phyloP scores from a whole-genome alignment of 1,140 invertebrate species.

The Homalodisca vitripennis region DNA sequence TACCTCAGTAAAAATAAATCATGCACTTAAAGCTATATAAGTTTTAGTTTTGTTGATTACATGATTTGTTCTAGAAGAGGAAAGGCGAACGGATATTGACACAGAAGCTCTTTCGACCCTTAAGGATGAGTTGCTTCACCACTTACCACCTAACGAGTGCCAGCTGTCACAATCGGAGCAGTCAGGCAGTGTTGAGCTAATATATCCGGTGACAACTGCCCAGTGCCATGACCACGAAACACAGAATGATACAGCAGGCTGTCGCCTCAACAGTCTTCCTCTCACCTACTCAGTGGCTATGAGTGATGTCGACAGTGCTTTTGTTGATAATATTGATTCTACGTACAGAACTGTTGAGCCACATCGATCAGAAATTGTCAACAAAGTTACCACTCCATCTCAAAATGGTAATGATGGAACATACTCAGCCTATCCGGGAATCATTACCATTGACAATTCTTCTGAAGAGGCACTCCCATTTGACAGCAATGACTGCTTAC shows the following conservation, averaged over 20 bases:
- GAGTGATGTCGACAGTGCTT: constrained; percentile 15
- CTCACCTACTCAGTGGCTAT: background rate
- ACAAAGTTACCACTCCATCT: background rate
- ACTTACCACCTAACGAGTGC: background rate
- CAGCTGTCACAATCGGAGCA: constrained; percentile 7
- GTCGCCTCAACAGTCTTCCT: too few species aligned
- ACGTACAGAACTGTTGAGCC: background rate
- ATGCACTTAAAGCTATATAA: too few species aligned
- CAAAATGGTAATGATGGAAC: background rate
- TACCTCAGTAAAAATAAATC: too few species aligned
- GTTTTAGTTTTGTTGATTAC: too few species aligned
- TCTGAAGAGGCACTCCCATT: background rate
- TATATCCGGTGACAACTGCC: background rate
- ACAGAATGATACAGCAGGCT: too few species aligned
- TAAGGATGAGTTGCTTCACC: background rate
- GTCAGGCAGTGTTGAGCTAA: background rate
- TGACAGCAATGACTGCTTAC: background rate
- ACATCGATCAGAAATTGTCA: background rate
- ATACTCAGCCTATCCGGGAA: constrained; percentile 7
- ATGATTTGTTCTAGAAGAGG: constrained; percentile 1
- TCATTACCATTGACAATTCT: background rate
- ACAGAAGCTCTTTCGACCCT: background rate
- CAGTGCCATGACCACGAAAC: background rate
- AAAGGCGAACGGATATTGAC: constrained; percentile 2
- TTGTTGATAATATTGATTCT: constrained; percentile 6